Evolutionary conservation across 2,797 vertebrate genomes (phyloP).

Genomic region (Leptatherina wallacei): DNA sequence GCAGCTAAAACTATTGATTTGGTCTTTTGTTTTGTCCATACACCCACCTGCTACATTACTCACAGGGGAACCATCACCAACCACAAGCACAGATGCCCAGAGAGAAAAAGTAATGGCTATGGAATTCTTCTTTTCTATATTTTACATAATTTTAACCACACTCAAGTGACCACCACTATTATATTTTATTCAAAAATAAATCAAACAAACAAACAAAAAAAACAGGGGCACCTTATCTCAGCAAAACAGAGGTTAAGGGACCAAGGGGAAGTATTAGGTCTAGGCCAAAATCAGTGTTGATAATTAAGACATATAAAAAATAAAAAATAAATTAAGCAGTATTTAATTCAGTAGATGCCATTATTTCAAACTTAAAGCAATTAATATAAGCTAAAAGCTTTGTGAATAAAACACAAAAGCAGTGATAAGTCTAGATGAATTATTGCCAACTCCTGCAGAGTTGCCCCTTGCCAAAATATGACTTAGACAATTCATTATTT

Average conservation of each 20-base stretch:
- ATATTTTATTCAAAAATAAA: too few species aligned
- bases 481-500: too few species aligned
- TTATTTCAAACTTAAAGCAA: neutral
- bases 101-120: constrained; percentile 24
- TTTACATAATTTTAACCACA: neutral
- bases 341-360: neutral
- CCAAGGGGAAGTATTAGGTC: neutral
- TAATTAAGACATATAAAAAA: neutral
- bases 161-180: neutral
- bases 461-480: too few species aligned
- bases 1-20: constrained; percentile 79
- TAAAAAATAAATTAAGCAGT: neutral
- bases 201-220: too few species aligned
- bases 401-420: too few species aligned
- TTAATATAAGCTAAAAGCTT: too few species aligned
- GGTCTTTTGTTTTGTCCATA: constrained; percentile 78
- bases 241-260: neutral
- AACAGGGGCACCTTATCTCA: neutral
- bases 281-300: neutral
- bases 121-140: neutral
- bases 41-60: constrained; percentile 76
- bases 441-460: too few species aligned
- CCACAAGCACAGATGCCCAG: constrained; percentile 52
- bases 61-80: constrained; percentile 67
- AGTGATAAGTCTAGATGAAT: too few species aligned